Evolutionary conservation across 2,113 vertebrate species (phyloP).

Genomic region (Oryzias melastigma): DNA sequence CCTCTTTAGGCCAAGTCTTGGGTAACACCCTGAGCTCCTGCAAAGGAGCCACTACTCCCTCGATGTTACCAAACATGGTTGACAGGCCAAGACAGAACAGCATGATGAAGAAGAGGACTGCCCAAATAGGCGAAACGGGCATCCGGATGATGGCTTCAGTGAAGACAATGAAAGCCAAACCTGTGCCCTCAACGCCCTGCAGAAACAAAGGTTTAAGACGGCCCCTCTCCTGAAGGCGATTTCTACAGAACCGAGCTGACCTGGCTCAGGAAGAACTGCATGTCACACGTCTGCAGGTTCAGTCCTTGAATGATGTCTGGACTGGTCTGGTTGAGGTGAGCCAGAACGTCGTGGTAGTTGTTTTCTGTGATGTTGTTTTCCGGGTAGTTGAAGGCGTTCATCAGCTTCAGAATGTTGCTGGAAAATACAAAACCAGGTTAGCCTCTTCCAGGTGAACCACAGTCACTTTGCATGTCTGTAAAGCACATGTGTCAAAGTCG

Average conservation of each 20-base stretch:
- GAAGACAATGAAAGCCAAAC: conserved; percentile 96
- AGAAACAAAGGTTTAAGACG: not conserved
- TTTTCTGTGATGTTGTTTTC: conserved; percentile 64
- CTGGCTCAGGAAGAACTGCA: conserved; percentile 71
- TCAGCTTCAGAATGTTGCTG: conserved; percentile 73
- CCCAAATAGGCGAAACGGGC: conserved; percentile 90
- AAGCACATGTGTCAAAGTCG: too few relatives aligned
- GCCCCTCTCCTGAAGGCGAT: too few relatives aligned
- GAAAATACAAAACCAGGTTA: not conserved
- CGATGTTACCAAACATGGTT: conserved; percentile 95
- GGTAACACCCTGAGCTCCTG: conserved; percentile 84
- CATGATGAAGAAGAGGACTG: conserved; percentile 96
- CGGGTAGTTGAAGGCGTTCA: conserved; percentile 68
- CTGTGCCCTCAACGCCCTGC: conserved; percentile 94
- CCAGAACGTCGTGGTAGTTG: conserved; percentile 56
- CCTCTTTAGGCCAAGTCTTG: conserved; percentile 86
- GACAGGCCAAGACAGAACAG: conserved; percentile 97
- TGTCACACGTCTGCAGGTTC: conserved; percentile 56
- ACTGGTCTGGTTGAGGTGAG: conserved; percentile 54
- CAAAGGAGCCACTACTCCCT: conserved; percentile 89
- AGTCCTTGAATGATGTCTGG: conserved; percentile 56
- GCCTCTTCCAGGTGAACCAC: not conserved
- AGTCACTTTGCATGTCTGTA: not conserved
- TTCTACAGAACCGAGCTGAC: conserved; percentile 31
- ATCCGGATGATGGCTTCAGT: conserved; percentile 97